Percentiles rank a stretch among this genome's conserved stretches.
Conservation (phyloP, 2,797 vertebrate genomes). For the Pangasius sanitwongsei region DNA sequence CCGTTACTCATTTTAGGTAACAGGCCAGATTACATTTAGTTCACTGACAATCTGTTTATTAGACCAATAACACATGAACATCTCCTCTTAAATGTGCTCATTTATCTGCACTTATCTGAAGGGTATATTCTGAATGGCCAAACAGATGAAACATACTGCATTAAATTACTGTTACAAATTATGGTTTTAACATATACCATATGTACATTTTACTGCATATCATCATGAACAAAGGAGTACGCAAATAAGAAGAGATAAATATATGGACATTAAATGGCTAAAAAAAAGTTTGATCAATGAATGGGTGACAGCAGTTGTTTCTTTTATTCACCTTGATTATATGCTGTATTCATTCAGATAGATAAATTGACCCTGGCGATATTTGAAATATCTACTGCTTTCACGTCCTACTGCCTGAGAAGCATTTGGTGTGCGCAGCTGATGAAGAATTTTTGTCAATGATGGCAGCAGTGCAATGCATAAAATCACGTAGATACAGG, state of each 20-base stretch:
- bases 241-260: neutral
- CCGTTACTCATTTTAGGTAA: neutral
- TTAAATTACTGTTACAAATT: neutral
- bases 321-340: neutral
- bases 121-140: neutral
- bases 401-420: neutral
- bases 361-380: neutral
- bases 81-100: neutral
- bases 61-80: neutral
- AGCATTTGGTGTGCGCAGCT: neutral
- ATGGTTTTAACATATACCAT: neutral
- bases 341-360: neutral
- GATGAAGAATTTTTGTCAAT: neutral
- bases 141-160: neutral
- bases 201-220: neutral
- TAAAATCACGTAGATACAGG: neutral
- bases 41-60: neutral
- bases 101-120: neutral
- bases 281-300: neutral
- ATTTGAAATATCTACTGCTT: neutral
- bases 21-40: neutral
- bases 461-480: neutral
- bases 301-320: neutral
- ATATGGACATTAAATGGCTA: neutral
- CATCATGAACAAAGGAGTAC: neutral